These are phyloP conservation scores for Pyrgus malvae DNA, from an alignment of 2,888 invertebrate genomes.

Conservation along the genomic window DNA sequence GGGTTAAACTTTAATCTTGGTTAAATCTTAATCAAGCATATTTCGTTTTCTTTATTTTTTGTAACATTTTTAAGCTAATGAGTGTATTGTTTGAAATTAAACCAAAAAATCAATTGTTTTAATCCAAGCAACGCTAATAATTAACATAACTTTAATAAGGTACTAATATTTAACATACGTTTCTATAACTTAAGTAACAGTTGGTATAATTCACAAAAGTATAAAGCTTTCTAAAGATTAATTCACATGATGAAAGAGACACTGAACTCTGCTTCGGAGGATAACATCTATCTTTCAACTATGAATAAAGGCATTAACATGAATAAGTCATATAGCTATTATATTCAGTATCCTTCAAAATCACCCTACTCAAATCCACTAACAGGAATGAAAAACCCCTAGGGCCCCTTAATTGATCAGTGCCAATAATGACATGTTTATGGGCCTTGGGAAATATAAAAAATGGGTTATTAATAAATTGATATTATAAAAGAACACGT, in stretches of 20 bases:
- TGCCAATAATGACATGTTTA: slow-evolving; percentile 77
- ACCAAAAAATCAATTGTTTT: too few species aligned
- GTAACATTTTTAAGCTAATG: too few species aligned
- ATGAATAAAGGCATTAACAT: slow-evolving; percentile 24
- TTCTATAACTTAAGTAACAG: too few species aligned
- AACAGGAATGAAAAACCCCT: slow-evolving; percentile 19
- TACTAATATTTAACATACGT: too few species aligned
- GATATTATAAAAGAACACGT: slow-evolving; percentile 56
- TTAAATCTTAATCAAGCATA: too few species aligned
- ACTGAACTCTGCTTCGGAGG: slow-evolving; percentile 7
- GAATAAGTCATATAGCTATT: slow-evolving; percentile 25
- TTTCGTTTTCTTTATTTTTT: too few species aligned
- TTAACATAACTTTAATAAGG: too few species aligned
- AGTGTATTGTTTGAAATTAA: too few species aligned
- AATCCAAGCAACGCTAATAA: too few species aligned
- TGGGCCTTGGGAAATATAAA: slow-evolving; percentile 44
- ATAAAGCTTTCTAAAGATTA: not conserved
- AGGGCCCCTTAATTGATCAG: slow-evolving; percentile 62
- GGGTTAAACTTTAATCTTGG: too few species aligned
- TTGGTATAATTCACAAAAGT: too few species aligned
- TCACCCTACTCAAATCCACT: not conserved
- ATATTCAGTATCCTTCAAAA: slow-evolving; percentile 13
- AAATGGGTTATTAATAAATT: slow-evolving; percentile 66
- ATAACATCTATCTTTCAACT: slow-evolving; percentile 23
- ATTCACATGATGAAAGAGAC: slow-evolving; percentile 8